Conservation (phyloP, 2,888 invertebrate genomes). For the Petrolisthes cinctipes region DNA sequence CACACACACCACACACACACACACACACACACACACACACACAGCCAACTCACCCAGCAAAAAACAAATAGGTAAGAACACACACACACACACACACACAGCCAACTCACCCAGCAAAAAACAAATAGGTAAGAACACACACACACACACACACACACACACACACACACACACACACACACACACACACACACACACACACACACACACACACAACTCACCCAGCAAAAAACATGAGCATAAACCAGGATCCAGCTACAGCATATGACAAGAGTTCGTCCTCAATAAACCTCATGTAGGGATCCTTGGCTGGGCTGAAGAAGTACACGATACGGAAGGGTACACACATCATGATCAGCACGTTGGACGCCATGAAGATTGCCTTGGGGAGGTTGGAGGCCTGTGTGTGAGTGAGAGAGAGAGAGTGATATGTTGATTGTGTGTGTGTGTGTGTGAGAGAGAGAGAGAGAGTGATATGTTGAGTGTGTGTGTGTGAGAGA, state of each 20-base stretch:
- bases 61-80: too few relatives aligned
- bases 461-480: too few relatives aligned
- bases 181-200: background rate
- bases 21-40: too few relatives aligned
- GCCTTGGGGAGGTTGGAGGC: constrained; percentile 60
- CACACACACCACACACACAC: too few relatives aligned
- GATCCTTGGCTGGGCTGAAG: constrained; percentile 40
- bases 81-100: too few relatives aligned
- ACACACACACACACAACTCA: constrained; percentile 70
- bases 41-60: too few relatives aligned
- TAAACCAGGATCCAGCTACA: constrained; percentile 96
- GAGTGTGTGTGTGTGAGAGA: too few relatives aligned
- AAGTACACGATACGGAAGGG: constrained; percentile 79
- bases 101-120: too few relatives aligned
- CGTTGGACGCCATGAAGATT: constrained; percentile 78
- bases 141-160: background rate
- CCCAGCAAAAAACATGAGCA: constrained; percentile 99
- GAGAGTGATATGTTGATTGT: too few relatives aligned
- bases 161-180: background rate
- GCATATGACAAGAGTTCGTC: constrained; percentile 93
- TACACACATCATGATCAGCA: constrained; percentile 89
- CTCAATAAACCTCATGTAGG: constrained; percentile 82
- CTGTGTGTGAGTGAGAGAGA: constrained; percentile 72
- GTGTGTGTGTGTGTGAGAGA: too few relatives aligned
- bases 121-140: too few relatives aligned